Evolutionary conservation across 2,797 vertebrate species (phyloP), one percentile per base, ranked within the genome.

Genomic region (Miichthys miiuy): DNA sequence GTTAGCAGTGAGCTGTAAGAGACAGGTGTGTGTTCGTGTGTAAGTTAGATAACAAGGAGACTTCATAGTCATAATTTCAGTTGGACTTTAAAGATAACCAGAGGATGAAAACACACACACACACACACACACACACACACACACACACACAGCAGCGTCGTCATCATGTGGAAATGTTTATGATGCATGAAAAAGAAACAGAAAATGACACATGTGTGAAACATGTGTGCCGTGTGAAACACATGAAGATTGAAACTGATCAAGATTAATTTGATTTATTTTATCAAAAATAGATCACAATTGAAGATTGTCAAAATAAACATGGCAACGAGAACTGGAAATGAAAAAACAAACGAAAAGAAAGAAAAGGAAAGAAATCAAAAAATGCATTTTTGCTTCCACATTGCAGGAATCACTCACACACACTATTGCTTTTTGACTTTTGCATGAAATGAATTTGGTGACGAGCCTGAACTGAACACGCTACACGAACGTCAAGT

Each of bases 281-380:
- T 92, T 80, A 92, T 92, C 84, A 87, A 94, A 92, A 94, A 90
- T 90, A 92, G 79, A 75, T 84, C 79, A 88, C 70, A 89, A 84
- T 80, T 77, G 14, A 84, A 87, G 62, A 83, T 79, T 77, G 55
- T 75, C 76, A 69, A 90, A 86, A 84, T 52, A 42, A 87, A 50
- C 77, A 87, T 83, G 79, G 55, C 65, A 69, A 83, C 25, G 75
- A 63, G 12, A 74, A 61, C 4, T 66, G 42, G 23, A 70, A 82
- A 72, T 75, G 27, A 69, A 77, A 63, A 67, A 60, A 52, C 11
- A 58, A 30, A 25, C 5, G 42, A 25, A 58, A 30, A n/a, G 3
- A 52, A 25, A 17, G 6, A 54, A 55, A 41, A 7, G 1, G 25
- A 51, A 47, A 52, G 4, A 81, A 75, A 79, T 42, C 12, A 77